Evolutionary conservation across 92 coral and sea anemone species (phyloP).

Genomic region (Zoanthus gigantus): DNA sequence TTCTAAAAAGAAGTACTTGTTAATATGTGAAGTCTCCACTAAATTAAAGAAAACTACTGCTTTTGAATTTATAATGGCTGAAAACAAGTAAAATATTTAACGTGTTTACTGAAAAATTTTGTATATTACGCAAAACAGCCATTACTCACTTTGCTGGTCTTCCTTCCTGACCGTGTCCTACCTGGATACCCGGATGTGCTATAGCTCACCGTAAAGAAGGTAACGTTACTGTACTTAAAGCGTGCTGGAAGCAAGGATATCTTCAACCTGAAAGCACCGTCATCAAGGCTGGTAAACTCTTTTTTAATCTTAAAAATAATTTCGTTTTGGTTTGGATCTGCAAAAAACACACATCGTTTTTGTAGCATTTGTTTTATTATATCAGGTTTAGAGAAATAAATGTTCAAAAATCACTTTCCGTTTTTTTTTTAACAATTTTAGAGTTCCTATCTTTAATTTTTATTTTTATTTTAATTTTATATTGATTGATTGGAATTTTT

Average conservation of each 20-base stretch:
- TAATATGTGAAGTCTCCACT: no score
- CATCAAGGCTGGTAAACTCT: background rate
- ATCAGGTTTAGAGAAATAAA: no score
- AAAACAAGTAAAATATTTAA: no score
- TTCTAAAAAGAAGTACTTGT: no score
- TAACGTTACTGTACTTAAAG: conserved; percentile 42
- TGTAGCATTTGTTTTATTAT: no score
- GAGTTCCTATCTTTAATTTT: no score
- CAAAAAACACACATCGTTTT: background rate
- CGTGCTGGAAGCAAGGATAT: conserved; percentile 4
- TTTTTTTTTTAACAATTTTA: no score
- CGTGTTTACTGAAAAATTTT: background rate
- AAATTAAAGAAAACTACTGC: background rate
- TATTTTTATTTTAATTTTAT: no score
- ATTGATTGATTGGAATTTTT: no score
- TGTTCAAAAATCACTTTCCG: no score
- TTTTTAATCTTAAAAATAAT: background rate
- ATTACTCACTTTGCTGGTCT: conserved; percentile 16
- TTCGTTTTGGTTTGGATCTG: background rate
- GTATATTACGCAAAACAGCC: background rate
- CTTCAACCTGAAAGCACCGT: background rate
- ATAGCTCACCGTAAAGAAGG: conserved; percentile 23
- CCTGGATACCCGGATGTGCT: conserved; percentile 24
- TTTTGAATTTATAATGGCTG: background rate
- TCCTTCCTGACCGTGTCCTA: background rate